A percentile compares a stretch with the other conserved stretches of the same genome.
These are phyloP conservation scores for Trichosurus vulpecula DNA, from an alignment of 2,797 vertebrate genomes.

Conservation along the genomic window DNA sequence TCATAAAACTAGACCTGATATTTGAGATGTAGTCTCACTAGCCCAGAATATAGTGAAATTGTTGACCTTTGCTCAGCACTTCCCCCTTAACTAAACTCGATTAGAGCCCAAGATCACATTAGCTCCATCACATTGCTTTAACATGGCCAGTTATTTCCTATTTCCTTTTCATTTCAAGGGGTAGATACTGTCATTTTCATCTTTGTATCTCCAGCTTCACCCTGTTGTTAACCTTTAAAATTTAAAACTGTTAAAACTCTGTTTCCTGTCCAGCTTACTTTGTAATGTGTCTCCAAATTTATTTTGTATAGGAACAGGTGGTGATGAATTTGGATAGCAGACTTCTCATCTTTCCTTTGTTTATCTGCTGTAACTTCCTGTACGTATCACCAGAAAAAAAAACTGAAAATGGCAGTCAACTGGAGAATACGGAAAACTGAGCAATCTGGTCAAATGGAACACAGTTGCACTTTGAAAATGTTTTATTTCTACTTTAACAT, in stretches of 20 bases:
- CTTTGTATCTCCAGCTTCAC: not conserved
- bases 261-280: slow-evolving; percentile 27
- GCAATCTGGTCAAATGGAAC: slow-evolving; percentile 20
- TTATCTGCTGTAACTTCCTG: slow-evolving; percentile 98
- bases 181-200: not conserved
- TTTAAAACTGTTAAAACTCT: slow-evolving; percentile 13
- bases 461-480: slow-evolving; percentile 52
- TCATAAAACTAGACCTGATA: not conserved
- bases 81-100: not conserved
- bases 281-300: slow-evolving; percentile 40
- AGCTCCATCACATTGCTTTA: not conserved
- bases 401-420: slow-evolving; percentile 66
- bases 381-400: slow-evolving; percentile 92
- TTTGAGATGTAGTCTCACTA: not conserved
- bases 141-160: not conserved
- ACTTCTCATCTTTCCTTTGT: slow-evolving; percentile 94
- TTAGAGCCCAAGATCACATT: not conserved
- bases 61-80: not conserved
- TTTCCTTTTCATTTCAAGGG: not conserved
- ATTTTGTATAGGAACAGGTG: slow-evolving; percentile 91
- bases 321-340: slow-evolving; percentile 98
- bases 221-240: not conserved
- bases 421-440: slow-evolving; percentile 76
- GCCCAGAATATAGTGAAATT: not conserved
- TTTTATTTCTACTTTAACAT: slow-evolving; percentile 62